Base-by-base conservation (phyloP, 2,888 invertebrate species). In the Panopea generosa region DNA sequence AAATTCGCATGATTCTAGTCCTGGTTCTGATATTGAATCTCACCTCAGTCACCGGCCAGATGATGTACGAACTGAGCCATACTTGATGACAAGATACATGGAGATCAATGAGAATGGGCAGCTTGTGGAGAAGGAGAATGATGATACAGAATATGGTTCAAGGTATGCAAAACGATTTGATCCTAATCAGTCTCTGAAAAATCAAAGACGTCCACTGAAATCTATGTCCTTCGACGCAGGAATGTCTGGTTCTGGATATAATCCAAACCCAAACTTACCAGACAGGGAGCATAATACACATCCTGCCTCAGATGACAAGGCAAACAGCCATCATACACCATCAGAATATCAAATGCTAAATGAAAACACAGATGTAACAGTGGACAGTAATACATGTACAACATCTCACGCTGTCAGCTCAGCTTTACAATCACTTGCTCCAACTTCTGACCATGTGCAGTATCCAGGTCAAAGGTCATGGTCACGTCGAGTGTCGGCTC, bases 151-250 rank as follows among this genome's bases (percentile, higher is more conserved):
- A 43, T 20, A 43, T n/a, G 43, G 40, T 45, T n/a, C n/a, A 27
- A 29, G 33, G n/a, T 61, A n/a, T 47, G 16, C 63, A 27, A 24
- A 24, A 43, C 20, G 33, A 14, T 26, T 27, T 22, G 20, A 26
- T 2, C 2, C 11, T 11, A n/a, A 11, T 2, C 22, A 43, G 7
- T 16, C 45, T 26, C 27, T 11, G 26, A 43, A 47, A n/a, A 29
- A 45, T 20, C 29, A 63, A 29, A 55, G 73, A 2, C 29, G 55
- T 16, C 72, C 76, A 16, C 18, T 69, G 49, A 80, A 77, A 29
- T 80, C 80, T 27, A 67, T 77, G 73, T 80, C 80, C 14, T 77
- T 80, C 61, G 75, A 80, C 62, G 47, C 57, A 9, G 47, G 57
- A 22, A 33, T 33, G 33, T n/a, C n/a, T n/a, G n/a, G n/a, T n/a